Evolutionary conservation across 2,113 vertebrate species (phyloP).

Genomic region (Phalacrocorax aristotelis): DNA sequence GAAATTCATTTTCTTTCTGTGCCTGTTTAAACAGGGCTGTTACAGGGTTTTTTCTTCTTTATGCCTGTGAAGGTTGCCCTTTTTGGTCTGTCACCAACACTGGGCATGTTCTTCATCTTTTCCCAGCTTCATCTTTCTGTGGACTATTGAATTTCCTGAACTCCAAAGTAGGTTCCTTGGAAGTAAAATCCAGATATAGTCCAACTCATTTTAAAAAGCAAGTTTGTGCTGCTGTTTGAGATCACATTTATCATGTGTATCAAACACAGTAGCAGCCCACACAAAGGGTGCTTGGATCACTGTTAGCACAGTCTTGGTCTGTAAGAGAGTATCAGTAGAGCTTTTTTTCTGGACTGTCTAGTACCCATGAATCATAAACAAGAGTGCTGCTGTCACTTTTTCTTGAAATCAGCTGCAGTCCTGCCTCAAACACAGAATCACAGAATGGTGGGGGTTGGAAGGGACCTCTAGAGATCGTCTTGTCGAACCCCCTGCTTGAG

Average conservation of each 20-base stretch:
- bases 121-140: neutral
- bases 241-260: neutral
- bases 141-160: neutral
- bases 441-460: too few relatives aligned
- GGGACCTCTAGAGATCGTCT: too few relatives aligned
- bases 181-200: neutral
- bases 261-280: neutral
- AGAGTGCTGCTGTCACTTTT: neutral
- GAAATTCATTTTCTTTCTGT: neutral
- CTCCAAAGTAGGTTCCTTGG: neutral
- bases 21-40: neutral
- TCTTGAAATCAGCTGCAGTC: neutral
- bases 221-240: neutral
- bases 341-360: neutral
- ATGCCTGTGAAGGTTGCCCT: neutral
- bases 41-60: neutral
- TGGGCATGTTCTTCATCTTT: neutral
- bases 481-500: too few relatives aligned
- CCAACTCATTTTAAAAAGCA: neutral
- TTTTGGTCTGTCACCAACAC: neutral
- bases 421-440: neutral
- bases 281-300: neutral
- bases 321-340: neutral
- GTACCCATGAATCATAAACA: neutral
- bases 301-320: neutral